phyloP scores from a whole-genome alignment of 1,140 invertebrate genomes.

The Hylyphantes graminicola region DNA sequence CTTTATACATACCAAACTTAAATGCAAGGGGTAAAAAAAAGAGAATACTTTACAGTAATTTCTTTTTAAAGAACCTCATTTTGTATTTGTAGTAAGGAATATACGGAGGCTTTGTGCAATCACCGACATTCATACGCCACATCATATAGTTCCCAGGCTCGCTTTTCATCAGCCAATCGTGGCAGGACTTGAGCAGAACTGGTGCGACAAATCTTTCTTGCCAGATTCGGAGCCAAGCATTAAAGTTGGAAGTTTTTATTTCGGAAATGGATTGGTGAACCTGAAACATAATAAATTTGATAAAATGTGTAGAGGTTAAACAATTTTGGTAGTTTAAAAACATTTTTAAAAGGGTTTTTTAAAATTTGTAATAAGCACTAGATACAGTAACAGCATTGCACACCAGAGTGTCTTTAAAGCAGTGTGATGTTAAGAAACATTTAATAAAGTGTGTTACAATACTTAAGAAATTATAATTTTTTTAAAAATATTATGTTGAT shows the following conservation, averaged over 20 bases:
- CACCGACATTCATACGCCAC: slow-evolving; percentile 10
- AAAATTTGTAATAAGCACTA: neutral
- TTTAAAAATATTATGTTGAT: no score
- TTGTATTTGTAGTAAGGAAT: slow-evolving; percentile 52
- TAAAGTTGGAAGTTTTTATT: slow-evolving; percentile 75
- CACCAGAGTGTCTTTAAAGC: no score
- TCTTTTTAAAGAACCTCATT: neutral
- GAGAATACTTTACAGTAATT: no score
- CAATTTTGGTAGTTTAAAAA: neutral
- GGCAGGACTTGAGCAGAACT: slow-evolving; percentile 70
- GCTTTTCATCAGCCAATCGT: slow-evolving; percentile 53
- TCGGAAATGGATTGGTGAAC: slow-evolving; percentile 80
- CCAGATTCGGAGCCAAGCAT: slow-evolving; percentile 79
- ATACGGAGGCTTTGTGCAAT: slow-evolving; percentile 44
- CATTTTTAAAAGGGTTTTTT: neutral
- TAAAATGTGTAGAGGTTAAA: neutral
- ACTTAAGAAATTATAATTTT: no score
- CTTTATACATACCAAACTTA: no score
- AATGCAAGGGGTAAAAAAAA: no score
- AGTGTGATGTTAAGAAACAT: no score
- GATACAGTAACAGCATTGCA: no score
- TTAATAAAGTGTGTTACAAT: no score
- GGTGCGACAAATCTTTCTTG: slow-evolving; percentile 75
- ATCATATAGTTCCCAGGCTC: slow-evolving; percentile 26
- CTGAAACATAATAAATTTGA: slow-evolving; percentile 68